These are phyloP conservation scores for Bubalus kerabau DNA, from an alignment of 2,113 vertebrate genomes.

Conservation along the genomic window DNA sequence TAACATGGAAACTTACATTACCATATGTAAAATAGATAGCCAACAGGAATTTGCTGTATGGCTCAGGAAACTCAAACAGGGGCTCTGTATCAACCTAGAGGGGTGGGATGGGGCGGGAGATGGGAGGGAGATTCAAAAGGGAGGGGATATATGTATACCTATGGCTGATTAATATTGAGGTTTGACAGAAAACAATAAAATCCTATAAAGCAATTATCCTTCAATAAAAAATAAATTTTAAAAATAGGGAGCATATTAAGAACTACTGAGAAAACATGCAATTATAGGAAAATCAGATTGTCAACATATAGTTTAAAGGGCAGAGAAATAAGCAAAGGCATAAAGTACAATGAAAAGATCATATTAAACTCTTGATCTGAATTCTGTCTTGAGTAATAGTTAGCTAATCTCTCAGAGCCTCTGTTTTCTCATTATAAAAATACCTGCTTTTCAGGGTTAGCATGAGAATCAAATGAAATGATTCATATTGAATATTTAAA, in stretches of 20 bases:
- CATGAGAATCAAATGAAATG: background rate
- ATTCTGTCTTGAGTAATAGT: background rate
- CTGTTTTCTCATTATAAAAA: background rate
- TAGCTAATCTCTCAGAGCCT: background rate
- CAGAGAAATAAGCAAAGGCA: background rate
- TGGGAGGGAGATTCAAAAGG: background rate
- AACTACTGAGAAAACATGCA: background rate
- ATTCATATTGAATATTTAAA: background rate
- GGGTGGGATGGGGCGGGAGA: background rate
- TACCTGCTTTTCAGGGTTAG: background rate
- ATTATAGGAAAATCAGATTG: background rate
- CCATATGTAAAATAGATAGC: background rate
- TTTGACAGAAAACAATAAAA: background rate
- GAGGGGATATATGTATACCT: background rate
- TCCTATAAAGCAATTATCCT: background rate
- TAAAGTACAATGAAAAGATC: background rate
- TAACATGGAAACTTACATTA: background rate
- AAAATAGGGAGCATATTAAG: background rate
- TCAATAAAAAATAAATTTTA: background rate
- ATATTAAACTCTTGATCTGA: background rate
- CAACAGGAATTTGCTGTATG: background rate
- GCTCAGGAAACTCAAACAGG: background rate
- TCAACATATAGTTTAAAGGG: background rate
- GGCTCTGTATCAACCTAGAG: background rate
- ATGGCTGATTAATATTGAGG: background rate